Conservation (phyloP, 2,888 invertebrate genomes). For the Biston betularia region DNA sequence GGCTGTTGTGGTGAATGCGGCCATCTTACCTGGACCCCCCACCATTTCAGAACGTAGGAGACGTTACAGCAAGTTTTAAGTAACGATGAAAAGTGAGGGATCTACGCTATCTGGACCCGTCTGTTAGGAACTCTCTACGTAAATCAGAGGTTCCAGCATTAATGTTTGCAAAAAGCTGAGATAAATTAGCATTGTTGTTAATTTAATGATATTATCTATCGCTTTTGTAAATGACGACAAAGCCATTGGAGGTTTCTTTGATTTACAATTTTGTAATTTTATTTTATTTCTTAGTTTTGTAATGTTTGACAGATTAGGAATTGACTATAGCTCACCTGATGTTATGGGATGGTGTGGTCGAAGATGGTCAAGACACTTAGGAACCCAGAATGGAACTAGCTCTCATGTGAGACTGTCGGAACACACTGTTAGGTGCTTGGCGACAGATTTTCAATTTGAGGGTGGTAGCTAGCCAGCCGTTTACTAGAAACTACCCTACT, state of each 20-base stretch:
- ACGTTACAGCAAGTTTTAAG: conserved; percentile 22
- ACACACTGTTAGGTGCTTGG: no score
- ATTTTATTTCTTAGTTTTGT: conserved; percentile 11
- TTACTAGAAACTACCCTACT: no score
- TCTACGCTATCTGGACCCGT: conserved; percentile 13
- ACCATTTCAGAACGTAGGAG: conserved; percentile 14
- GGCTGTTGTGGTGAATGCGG: conserved; percentile 13
- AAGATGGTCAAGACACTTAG: no score
- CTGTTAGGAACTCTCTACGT: conserved; percentile 39
- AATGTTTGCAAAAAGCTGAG: conserved; percentile 39
- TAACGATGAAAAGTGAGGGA: conserved; percentile 29
- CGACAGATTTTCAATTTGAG: no score
- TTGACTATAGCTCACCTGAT: no score
- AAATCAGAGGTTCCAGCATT: conserved; percentile 42
- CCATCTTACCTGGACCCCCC: conserved; percentile 21
- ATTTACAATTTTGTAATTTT: conserved; percentile 17
- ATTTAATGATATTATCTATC: conserved; percentile 36
- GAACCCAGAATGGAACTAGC: no score
- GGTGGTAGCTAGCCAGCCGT: no score
- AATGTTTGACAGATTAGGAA: no score
- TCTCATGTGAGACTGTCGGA: no score
- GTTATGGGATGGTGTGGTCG: no score
- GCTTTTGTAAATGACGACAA: conserved; percentile 26
- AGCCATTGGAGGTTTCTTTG: conserved; percentile 13
- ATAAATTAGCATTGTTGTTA: conserved; percentile 41